Evolutionary conservation across 2,888 invertebrate genomes (phyloP).

Genomic region (Ochropacha duplaris): DNA sequence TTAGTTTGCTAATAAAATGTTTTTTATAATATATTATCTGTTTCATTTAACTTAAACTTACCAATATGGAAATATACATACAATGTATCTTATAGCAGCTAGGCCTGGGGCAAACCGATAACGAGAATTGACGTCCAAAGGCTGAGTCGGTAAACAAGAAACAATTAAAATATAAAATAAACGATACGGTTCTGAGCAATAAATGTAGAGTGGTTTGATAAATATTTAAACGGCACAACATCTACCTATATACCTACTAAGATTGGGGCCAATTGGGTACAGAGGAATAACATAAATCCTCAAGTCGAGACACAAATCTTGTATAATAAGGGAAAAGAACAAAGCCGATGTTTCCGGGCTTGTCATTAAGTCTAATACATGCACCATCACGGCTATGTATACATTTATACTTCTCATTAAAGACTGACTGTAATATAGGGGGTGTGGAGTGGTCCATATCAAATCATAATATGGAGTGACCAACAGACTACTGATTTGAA

Average conservation of each 20-base stretch:
- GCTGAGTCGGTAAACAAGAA: not conserved
- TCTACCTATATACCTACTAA: not conserved
- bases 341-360: not conserved
- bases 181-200: not conserved
- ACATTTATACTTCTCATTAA: not conserved
- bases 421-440: not conserved
- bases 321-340: slow-evolving; percentile 20
- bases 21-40: slow-evolving; percentile 55
- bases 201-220: not conserved
- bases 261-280: not conserved
- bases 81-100: too few species aligned
- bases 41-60: slow-evolving; percentile 20
- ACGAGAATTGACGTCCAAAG: not conserved
- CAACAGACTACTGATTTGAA: too few species aligned
- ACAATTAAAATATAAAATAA: not conserved
- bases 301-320: slow-evolving; percentile 21
- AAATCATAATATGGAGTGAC: too few species aligned
- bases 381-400: not conserved
- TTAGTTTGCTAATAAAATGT: slow-evolving; percentile 83
- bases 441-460: too few species aligned
- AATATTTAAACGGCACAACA: not conserved
- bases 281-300: slow-evolving; percentile 25
- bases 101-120: not conserved
- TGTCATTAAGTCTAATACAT: not conserved
- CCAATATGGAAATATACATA: not conserved